Conservation (phyloP, 92 coral and sea anemone species). For the Porites evermanni region DNA sequence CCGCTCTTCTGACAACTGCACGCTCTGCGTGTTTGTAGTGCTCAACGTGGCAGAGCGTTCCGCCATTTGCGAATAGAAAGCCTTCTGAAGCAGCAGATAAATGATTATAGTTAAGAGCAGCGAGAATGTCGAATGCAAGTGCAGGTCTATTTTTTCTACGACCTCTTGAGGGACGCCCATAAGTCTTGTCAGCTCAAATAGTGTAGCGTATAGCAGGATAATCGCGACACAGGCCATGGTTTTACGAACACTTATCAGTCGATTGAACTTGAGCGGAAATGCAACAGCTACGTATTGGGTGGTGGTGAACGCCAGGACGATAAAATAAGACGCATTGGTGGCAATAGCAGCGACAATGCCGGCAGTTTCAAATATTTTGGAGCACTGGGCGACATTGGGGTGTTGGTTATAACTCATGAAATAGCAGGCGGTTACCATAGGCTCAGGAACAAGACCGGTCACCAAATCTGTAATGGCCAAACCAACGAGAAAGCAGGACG, state of each 20-base stretch:
- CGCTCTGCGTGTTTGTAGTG: neutral
- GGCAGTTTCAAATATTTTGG: neutral
- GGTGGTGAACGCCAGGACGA: slow-evolving; percentile 74
- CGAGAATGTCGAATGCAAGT: slow-evolving; percentile 65
- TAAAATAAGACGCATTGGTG: slow-evolving; percentile 67
- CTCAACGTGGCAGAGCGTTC: slow-evolving; percentile 1
- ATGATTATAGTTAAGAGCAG: slow-evolving; percentile 49
- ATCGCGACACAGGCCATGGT: slow-evolving; percentile 44
- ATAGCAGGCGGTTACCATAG: slow-evolving; percentile 48
- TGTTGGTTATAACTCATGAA: slow-evolving; percentile 40
- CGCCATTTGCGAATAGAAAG: slow-evolving; percentile 56
- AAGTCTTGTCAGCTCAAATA: slow-evolving; percentile 42
- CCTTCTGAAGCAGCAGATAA: slow-evolving; percentile 60
- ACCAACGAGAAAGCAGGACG: slow-evolving; percentile 69
- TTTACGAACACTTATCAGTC: slow-evolving; percentile 43
- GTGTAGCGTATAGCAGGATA: slow-evolving; percentile 51
- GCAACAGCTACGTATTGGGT: slow-evolving; percentile 73
- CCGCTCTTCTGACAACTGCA: neutral
- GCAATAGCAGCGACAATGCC: slow-evolving; percentile 52
- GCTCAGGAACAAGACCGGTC: slow-evolving; percentile 67
- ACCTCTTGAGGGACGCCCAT: slow-evolving; percentile 46
- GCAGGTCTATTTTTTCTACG: slow-evolving; percentile 48
- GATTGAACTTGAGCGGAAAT: slow-evolving; percentile 69
- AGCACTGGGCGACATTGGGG: slow-evolving; percentile 3
- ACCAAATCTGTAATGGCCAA: slow-evolving; percentile 66